Evolutionary conservation across 2,888 invertebrate species (phyloP).

Genomic region (Epicampocera succincta): DNA sequence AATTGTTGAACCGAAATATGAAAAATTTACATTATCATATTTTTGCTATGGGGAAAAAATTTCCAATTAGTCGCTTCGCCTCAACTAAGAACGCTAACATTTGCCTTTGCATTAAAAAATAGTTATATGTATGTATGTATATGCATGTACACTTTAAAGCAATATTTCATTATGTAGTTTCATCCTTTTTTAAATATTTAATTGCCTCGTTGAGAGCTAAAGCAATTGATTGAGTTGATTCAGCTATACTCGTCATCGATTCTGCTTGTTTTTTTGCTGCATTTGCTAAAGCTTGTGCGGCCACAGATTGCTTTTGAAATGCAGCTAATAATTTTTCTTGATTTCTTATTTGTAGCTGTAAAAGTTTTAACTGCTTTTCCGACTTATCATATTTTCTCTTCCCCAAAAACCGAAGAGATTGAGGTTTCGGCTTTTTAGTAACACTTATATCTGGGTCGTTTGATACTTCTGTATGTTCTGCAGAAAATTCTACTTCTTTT

Average conservation of each 20-base stretch:
- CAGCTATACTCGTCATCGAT: constrained; percentile 25
- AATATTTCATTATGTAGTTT: neutral
- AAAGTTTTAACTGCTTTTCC: constrained; percentile 16
- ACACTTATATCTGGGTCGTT: neutral
- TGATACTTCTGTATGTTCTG: neutral
- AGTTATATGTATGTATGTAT: too few relatives aligned
- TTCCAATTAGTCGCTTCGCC: too few relatives aligned
- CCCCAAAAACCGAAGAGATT: neutral
- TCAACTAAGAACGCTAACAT: too few relatives aligned
- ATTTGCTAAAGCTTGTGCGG: constrained; percentile 23
- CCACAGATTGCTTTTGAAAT: constrained; percentile 30
- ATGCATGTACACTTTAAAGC: too few relatives aligned
- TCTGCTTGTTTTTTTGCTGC: constrained; percentile 24
- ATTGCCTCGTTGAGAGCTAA: constrained; percentile 9
- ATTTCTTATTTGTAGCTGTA: constrained; percentile 25
- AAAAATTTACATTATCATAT: too few relatives aligned
- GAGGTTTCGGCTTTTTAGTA: constrained; percentile 9
- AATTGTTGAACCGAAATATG: too few relatives aligned
- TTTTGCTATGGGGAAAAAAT: too few relatives aligned
- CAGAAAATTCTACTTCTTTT: neutral
- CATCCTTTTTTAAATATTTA: constrained; percentile 37
- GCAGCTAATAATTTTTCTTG: constrained; percentile 33
- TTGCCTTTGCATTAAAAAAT: too few relatives aligned
- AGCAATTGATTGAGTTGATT: constrained; percentile 31
- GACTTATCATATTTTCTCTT: constrained; percentile 39